Conservation (phyloP, 1,140 invertebrate genomes). For the Dreissena rostriformis region DNA sequence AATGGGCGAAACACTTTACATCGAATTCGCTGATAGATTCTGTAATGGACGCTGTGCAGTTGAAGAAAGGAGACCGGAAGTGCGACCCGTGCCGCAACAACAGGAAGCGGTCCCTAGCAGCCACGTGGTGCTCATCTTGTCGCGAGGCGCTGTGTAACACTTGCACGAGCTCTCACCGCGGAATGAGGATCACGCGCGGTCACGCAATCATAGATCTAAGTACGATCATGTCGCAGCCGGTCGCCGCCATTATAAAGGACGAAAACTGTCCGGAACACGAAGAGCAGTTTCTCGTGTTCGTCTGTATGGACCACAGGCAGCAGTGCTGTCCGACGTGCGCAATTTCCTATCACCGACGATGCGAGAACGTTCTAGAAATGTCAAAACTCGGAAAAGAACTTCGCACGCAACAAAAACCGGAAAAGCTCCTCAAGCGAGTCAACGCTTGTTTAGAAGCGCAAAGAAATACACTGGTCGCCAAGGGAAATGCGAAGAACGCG, state of each 20-base stretch:
- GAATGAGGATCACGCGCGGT: constrained; percentile 45
- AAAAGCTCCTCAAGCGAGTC: constrained; percentile 39
- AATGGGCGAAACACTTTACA: constrained; percentile 49
- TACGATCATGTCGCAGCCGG: constrained; percentile 27
- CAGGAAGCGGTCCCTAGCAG: constrained; percentile 18
- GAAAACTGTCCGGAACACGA: constrained; percentile 43
- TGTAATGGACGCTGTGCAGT: constrained; percentile 12
- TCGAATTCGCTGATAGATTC: constrained; percentile 35
- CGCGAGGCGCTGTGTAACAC: constrained; percentile 41
- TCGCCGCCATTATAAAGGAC: constrained; percentile 33
- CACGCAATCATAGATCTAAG: constrained; percentile 40
- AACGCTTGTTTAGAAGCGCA: constrained; percentile 38
- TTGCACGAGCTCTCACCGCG: constrained; percentile 42
- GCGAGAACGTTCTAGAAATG: constrained; percentile 46
- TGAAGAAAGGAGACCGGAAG: constrained; percentile 38
- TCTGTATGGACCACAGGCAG: constrained; percentile 36
- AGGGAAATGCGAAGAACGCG: constrained; percentile 5
- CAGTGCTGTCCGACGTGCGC: constrained; percentile 46
- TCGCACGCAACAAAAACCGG: constrained; percentile 28
- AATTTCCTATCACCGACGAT: constrained; percentile 21
- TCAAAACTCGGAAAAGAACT: constrained; percentile 41
- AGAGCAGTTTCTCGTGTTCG: constrained; percentile 40
- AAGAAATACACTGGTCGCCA: not conserved
- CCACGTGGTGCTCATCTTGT: too few relatives aligned
- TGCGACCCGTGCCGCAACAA: constrained; percentile 44